Base-by-base conservation (phyloP, 2,113 vertebrate genomes). In the Lontra canadensis region DNA sequence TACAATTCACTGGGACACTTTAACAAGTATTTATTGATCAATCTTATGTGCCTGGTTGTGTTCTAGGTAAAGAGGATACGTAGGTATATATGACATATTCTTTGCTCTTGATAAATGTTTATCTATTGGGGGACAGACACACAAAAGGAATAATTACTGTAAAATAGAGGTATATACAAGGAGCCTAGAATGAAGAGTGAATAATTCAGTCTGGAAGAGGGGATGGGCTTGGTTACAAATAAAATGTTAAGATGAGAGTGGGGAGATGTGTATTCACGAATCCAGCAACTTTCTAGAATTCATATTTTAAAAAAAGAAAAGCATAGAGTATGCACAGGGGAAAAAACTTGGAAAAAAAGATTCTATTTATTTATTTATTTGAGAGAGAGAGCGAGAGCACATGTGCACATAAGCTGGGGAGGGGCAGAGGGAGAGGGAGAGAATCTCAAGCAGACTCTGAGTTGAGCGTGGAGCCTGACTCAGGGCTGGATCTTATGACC, bases 1-100 rank as follows among this genome's bases (percentile, higher is more conserved):
- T 88, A 61, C 8, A 67, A 74, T 85, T 76, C 26, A 94, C 44
- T 73, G 25, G 57, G 73, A 55, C 31, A 78, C 76, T 88, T 94
- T 89, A 87, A 83, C 18, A 69, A 94, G 42, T 26, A 94, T 88
- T 95, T 93, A 80, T 78, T 84, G 78, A 85, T 47, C 80, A 63
- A 31, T 11, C 11, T 49, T 25, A 39, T 63, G 31, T 80, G 44
- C 23, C 49, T 52, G 17, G 26, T 59, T 34, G 9, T 79, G 73
- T 94, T 79, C 65, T 82, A 87, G 69, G 61, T 92, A 90, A 89
- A 83, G 4, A n/a, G 55, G 10, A 65, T 82, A 14, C 9, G 49
- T 29, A 78, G 26, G 90, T 55, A 81, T 25, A 73, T 12, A 55
- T 52, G 29, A 74, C 23, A 87, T 17, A 69, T 52, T 63, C 6